phyloP scores from a whole-genome alignment of 2,797 vertebrate species.

The Enteromius unitaeniatus region DNA sequence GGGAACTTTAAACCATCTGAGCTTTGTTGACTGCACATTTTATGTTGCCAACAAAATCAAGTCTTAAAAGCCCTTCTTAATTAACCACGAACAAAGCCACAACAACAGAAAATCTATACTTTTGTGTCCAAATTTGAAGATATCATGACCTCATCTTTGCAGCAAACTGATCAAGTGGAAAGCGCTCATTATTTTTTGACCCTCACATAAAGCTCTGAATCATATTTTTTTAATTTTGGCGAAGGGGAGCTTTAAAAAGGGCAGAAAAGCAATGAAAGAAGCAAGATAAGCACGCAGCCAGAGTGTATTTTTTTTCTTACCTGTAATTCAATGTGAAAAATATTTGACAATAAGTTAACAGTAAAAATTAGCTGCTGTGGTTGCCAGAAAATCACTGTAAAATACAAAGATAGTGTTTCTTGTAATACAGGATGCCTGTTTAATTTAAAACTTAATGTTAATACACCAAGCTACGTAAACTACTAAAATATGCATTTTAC shows the following conservation, averaged over 20 bases:
- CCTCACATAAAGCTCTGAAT: not conserved
- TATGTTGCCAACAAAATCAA: slow-evolving; percentile 7
- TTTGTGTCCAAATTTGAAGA: not conserved
- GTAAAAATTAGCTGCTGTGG: not conserved
- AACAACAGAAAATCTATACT: not conserved
- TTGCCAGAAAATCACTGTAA: not conserved
- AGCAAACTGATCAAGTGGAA: not conserved
- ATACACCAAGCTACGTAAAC: not conserved
- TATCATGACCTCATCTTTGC: not conserved
- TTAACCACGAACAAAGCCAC: not conserved
- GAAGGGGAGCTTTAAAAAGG: slow-evolving; percentile 9
- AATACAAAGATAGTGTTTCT: not conserved
- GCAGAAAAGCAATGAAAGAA: not conserved
- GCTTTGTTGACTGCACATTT: slow-evolving; percentile 15
- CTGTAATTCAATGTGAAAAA: not conserved
- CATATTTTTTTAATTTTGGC: not conserved
- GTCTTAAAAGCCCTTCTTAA: not conserved
- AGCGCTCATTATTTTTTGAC: not conserved
- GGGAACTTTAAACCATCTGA: slow-evolving; percentile 28
- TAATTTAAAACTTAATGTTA: not conserved
- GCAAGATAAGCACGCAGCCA: not conserved
- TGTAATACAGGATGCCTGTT: not conserved
- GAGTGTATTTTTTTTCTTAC: not conserved
- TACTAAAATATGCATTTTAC: not conserved
- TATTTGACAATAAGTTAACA: not conserved